Evolutionary conservation across 53 echinoderm and acorn worm genomes (phyloP).

Genomic region (Patiria pectinifera): DNA sequence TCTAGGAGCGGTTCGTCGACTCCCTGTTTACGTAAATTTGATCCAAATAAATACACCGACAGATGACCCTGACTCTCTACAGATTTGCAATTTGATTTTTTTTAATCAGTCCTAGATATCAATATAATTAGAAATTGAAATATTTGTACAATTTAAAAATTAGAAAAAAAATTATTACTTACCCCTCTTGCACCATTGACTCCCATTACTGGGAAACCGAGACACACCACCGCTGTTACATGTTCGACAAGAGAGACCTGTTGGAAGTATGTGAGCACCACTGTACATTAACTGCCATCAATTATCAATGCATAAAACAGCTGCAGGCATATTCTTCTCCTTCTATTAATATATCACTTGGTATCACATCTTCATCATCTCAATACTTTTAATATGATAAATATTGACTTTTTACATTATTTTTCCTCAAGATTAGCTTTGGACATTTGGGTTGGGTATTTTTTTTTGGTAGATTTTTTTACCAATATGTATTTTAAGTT

Average conservation of each 20-base stretch:
- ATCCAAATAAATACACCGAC: too few species aligned
- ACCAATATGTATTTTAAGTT: too few species aligned
- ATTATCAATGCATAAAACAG: slow-evolving; percentile 9
- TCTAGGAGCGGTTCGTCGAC: slow-evolving; percentile 90
- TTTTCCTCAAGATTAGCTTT: neutral
- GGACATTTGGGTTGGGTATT: too few species aligned
- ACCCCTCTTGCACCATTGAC: slow-evolving; percentile 94
- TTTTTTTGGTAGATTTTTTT: too few species aligned
- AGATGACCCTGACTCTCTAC: too few species aligned
- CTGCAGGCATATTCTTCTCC: neutral
- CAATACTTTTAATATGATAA: too few species aligned
- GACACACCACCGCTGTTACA: slow-evolving; percentile 88
- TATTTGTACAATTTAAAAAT: too few species aligned
- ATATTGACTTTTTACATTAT: neutral
- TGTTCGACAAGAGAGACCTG: slow-evolving; percentile 86
- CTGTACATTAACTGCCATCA: neutral
- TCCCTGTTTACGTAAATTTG: slow-evolving; percentile 59
- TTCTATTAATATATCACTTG: neutral
- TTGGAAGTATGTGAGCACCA: neutral
- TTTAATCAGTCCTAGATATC: too few species aligned
- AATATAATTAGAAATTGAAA: too few species aligned
- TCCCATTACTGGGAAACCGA: slow-evolving; percentile 91
- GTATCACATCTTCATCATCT: too few species aligned
- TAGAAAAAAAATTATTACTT: slow-evolving; percentile 11
- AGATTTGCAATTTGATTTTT: too few species aligned